Conservation (phyloP, 2,797 vertebrate genomes). For the Enteromius thamalakanensis region DNA sequence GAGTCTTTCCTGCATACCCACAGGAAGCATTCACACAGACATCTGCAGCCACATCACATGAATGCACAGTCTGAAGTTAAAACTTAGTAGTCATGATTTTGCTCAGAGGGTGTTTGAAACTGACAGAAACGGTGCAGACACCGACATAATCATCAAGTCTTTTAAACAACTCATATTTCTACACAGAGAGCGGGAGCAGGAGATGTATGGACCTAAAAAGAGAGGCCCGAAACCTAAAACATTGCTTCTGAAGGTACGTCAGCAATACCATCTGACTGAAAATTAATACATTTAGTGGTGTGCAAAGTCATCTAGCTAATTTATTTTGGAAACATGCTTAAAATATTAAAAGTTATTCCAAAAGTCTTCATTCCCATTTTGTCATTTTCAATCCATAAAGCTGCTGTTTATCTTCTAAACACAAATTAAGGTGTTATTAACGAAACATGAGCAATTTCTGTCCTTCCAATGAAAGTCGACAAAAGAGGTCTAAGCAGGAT, state of each 20-base stretch:
- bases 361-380: neutral
- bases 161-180: slow-evolving; percentile 15
- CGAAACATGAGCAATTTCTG: neutral
- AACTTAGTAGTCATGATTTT: slow-evolving; percentile 1
- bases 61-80: slow-evolving; percentile 5
- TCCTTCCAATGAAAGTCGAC: neutral
- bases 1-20: slow-evolving; percentile 17
- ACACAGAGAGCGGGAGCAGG: slow-evolving; percentile 84
- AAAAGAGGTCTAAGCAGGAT: neutral
- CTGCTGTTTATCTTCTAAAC: neutral
- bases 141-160: neutral
- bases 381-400: neutral
- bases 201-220: slow-evolving; percentile 89
- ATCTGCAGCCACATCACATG: slow-evolving; percentile 27
- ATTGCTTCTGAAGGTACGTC: slow-evolving; percentile 86
- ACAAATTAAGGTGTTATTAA: neutral
- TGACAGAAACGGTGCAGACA: neutral
- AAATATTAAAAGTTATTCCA: neutral
- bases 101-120: slow-evolving; percentile 20
- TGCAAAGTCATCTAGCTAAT: neutral
- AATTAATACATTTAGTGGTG: neutral
- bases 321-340: neutral
- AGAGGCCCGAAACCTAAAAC: slow-evolving; percentile 90
- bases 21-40: slow-evolving; percentile 48
- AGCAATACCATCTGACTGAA: neutral